Percentiles rank a stretch among this genome's conserved stretches.
Conservation (phyloP, 2,888 invertebrate genomes). For the Epirrhoe tristata region DNA sequence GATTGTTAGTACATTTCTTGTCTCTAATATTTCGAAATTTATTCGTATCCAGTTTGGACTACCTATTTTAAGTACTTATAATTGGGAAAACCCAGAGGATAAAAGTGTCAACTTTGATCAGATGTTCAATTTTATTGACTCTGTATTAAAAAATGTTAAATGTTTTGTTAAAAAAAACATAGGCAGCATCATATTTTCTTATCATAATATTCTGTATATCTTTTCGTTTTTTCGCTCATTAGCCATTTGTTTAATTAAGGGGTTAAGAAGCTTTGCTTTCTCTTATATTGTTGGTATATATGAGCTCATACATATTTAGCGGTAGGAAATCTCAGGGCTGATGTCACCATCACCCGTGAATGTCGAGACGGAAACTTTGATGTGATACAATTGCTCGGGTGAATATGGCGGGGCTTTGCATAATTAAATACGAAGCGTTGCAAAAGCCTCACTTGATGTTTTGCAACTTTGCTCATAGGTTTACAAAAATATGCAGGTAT, state of each 20-base stretch:
- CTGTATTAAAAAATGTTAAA: too few species aligned
- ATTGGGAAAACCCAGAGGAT: too few species aligned
- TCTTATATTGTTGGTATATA: conserved; percentile 42
- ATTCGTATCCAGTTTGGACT: neutral
- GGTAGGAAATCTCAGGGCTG: conserved; percentile 40
- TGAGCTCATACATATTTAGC: conserved; percentile 48
- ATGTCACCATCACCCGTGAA: conserved; percentile 40
- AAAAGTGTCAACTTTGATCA: too few species aligned
- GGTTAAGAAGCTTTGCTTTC: conserved; percentile 43
- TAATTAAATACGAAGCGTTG: conserved; percentile 29
- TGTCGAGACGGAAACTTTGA: conserved; percentile 40
- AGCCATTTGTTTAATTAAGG: conserved; percentile 26
- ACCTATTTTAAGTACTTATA: too few species aligned
- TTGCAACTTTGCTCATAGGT: conserved; percentile 19
- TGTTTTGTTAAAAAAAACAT: too few species aligned
- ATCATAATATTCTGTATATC: neutral
- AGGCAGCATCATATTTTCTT: too few species aligned
- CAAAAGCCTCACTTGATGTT: conserved; percentile 19
- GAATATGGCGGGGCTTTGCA: conserved; percentile 29
- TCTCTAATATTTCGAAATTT: neutral
- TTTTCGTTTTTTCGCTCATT: neutral
- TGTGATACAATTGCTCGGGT: conserved; percentile 34
- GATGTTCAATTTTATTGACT: too few species aligned
- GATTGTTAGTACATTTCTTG: neutral
- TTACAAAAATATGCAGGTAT: too few species aligned